Evolutionary conservation across 2,113 vertebrate genomes (phyloP).

Genomic region (Phoxinus phoxinus): DNA sequence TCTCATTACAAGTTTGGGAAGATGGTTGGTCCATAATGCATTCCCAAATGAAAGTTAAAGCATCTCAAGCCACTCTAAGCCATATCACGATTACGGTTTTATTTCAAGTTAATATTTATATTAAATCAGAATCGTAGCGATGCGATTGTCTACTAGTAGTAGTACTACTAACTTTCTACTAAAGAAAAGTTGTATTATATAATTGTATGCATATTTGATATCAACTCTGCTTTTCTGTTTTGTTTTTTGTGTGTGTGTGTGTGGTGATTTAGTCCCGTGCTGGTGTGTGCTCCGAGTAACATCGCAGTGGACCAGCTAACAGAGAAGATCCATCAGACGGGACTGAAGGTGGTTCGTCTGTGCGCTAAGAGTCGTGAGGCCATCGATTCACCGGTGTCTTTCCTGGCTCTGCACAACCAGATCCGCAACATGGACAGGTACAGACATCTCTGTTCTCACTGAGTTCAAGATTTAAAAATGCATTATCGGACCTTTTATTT

Average conservation of each 20-base stretch:
- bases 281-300: constrained; percentile 97
- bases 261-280: constrained; percentile 81
- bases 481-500: not conserved
- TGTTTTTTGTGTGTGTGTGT: not conserved
- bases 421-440: constrained; percentile 99
- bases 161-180: too few relatives aligned
- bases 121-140: too few relatives aligned
- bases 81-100: too few relatives aligned
- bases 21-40: too few relatives aligned
- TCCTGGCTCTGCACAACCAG: constrained; percentile 97
- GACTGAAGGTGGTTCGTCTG: constrained; percentile 95
- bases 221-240: not conserved
- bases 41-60: too few relatives aligned
- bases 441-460: not conserved
- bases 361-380: constrained; percentile 97
- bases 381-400: constrained; percentile 96
- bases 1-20: too few relatives aligned
- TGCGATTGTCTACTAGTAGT: too few relatives aligned
- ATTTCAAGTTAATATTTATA: too few relatives aligned
- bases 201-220: too few relatives aligned
- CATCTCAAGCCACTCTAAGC: too few relatives aligned
- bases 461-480: too few relatives aligned
- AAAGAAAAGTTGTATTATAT: too few relatives aligned
- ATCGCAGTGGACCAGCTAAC: constrained; percentile 98
- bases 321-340: constrained; percentile 97